phyloP scores from a whole-genome alignment of 2,797 vertebrate species.

The Pogoniulus pusillus region DNA sequence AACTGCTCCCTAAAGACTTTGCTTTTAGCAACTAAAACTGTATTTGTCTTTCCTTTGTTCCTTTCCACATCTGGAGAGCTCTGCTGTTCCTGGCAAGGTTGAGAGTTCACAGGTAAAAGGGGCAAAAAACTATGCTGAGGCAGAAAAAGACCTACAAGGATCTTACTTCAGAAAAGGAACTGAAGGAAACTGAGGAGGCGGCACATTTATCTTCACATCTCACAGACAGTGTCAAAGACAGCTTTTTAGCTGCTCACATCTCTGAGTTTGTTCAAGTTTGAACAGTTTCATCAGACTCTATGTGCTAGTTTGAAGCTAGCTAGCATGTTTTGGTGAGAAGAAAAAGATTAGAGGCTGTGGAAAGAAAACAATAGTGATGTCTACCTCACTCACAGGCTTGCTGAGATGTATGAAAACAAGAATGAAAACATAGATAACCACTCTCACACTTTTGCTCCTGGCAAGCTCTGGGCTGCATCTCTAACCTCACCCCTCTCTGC shows the following conservation, averaged over 20 bases:
- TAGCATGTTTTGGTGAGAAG: too few relatives aligned
- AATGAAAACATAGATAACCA: too few relatives aligned
- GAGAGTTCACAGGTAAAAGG: background rate
- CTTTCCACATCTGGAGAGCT: background rate
- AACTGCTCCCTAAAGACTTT: background rate
- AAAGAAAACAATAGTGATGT: too few relatives aligned
- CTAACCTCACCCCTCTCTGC: too few relatives aligned
- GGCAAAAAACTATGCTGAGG: background rate
- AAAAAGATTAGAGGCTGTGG: too few relatives aligned
- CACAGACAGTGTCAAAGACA: background rate
- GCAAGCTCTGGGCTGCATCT: too few relatives aligned
- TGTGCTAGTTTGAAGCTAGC: too few relatives aligned
- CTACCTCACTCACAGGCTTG: too few relatives aligned
- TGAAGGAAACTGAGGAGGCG: background rate
- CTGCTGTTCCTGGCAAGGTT: background rate
- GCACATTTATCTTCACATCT: background rate
- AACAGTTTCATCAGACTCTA: background rate
- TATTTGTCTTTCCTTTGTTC: background rate
- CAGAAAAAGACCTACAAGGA: background rate
- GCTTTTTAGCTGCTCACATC: background rate
- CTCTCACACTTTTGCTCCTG: too few relatives aligned
- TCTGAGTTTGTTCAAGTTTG: background rate
- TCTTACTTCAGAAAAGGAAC: background rate
- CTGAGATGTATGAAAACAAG: too few relatives aligned
- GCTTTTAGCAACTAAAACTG: background rate